Evolutionary conservation across 1,140 invertebrate species (phyloP), one percentile per base, ranked within the genome.

Genomic region (Drosophila bifasciata): DNA sequence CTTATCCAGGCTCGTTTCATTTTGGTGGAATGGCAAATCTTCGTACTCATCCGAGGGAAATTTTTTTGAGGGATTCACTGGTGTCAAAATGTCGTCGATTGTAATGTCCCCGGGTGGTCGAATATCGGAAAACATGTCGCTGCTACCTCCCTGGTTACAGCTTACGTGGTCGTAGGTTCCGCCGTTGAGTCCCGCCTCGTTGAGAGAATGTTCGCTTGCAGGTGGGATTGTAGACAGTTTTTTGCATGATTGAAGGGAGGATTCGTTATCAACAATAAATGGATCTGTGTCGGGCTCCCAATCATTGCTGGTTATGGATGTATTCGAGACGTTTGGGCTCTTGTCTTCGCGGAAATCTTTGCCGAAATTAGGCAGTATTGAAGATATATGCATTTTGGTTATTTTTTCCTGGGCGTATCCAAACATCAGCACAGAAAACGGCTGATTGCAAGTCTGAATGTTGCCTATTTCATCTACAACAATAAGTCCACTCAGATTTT

Each of bases 401-500:
- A 95, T 92, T 70, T 95, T 93, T 0, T 92, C 89, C 69, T 93
- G 92, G 0, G 92, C 80, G 80, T 95, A 95, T 7, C 95, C 94
- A 84, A 95, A 95, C 13, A 95, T 93, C 25, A 95, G 89, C 79
- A 93, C 93, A 0, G 94, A 93, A 77, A 95, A 95, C 78, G 94
- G 94, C 70, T 94, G 93, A 85, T 95, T 95, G 66, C 94, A 94
- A 11, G 93, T 94, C 13, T 94, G 93, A 52, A 95, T 94, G n/a
- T 92, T 92, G 5, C 93, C 94, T 61, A 92, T 91, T 8, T 94
- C 93, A 57, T 94, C 93, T 1, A 95, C 92, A 9, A 95, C 94
- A 16, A 95, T 92, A n/a, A 95, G 89, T 11, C 95, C 95, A 83
- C 94, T 95, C 48, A 95, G 94, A 77, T 95, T 95, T 68, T 94